phyloP scores from a whole-genome alignment of 2,113 vertebrate species.

The Poecilia latipinna region DNA sequence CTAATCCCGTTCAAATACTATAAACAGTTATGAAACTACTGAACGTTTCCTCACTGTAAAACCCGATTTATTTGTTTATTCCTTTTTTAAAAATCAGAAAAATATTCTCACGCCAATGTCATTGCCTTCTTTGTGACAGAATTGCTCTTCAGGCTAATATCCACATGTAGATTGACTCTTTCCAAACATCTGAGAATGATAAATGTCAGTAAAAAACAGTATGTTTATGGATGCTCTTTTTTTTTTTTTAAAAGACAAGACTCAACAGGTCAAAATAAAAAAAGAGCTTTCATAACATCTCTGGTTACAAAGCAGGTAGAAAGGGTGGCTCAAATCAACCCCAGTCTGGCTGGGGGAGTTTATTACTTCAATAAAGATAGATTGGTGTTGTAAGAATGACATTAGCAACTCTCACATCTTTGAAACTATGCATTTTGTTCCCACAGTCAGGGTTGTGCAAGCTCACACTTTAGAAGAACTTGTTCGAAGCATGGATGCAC shows the following conservation, averaged over 20 bases:
- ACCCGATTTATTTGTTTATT: too few species aligned
- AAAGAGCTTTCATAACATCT: slow-evolving; percentile 27
- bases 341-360: not conserved
- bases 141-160: not conserved
- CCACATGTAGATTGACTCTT: not conserved
- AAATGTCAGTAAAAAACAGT: not conserved
- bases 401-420: not conserved
- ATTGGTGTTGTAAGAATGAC: not conserved
- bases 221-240: not conserved
- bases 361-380: slow-evolving; percentile 4
- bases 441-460: not conserved
- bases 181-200: not conserved
- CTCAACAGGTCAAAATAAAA: not conserved
- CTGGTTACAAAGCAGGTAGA: slow-evolving; percentile 18
- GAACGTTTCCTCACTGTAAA: not conserved
- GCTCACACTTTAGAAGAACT: not conserved
- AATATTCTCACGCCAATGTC: too few species aligned
- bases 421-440: not conserved
- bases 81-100: too few species aligned
- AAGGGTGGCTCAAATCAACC: not conserved
- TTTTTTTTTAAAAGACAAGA: not conserved
- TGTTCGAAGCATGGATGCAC: not conserved
- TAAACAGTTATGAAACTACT: not conserved
- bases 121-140: too few species aligned
- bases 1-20: not conserved